phyloP scores from a whole-genome alignment of 2,888 invertebrate species.

The Sminthurinus aureus region DNA sequence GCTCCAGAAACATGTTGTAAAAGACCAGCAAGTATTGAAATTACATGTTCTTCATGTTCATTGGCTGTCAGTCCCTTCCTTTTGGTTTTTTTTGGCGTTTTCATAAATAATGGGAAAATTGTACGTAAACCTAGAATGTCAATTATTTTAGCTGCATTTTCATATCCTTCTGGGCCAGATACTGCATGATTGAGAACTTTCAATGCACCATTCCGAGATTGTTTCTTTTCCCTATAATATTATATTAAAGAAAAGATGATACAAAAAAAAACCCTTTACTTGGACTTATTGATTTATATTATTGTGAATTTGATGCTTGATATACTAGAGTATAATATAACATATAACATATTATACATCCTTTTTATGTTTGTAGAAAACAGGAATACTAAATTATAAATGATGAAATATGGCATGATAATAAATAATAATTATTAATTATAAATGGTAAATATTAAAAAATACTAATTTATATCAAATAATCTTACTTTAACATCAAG shows the following conservation, averaged over 20 bases:
- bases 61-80: slow-evolving; percentile 81
- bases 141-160: slow-evolving; percentile 97
- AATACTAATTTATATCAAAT: too few species aligned
- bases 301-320: too few species aligned
- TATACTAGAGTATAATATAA: too few species aligned
- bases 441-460: neutral
- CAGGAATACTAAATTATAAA: too few species aligned
- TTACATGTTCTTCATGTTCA: slow-evolving; percentile 94
- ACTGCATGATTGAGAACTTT: slow-evolving; percentile 98
- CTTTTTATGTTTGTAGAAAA: too few species aligned
- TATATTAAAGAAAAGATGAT: too few species aligned
- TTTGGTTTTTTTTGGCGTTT: slow-evolving; percentile 88
- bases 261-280: too few species aligned
- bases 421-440: neutral
- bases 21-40: slow-evolving; percentile 92
- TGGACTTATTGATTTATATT: too few species aligned
- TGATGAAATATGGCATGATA: neutral
- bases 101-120: slow-evolving; percentile 98
- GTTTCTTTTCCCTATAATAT: slow-evolving; percentile 89
- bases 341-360: too few species aligned
- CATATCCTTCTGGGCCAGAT: slow-evolving; percentile 89
- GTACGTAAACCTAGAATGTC: slow-evolving; percentile 96
- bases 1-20: slow-evolving; percentile 85
- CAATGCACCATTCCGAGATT: slow-evolving; percentile 93
- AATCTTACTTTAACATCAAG: slow-evolving; percentile 83